These are phyloP conservation scores for Xiphophorus birchmanni DNA, from an alignment of 2,797 vertebrate genomes.

Conservation along the genomic window DNA sequence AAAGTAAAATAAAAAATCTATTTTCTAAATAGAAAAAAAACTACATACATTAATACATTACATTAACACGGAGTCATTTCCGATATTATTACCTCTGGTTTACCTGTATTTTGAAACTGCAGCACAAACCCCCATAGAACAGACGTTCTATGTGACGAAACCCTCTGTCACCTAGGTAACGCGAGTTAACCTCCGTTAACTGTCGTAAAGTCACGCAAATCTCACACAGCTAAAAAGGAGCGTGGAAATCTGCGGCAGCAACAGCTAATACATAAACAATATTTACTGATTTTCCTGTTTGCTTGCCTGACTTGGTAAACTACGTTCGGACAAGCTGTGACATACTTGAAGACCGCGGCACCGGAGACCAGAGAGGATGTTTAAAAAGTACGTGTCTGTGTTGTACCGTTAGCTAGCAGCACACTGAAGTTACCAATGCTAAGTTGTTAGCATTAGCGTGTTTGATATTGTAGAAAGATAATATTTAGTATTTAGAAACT, in stretches of 20 bases:
- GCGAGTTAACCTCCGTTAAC: background rate
- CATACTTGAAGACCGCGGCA: constrained; percentile 20
- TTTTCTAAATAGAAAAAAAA: background rate
- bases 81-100: background rate
- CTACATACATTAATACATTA: no score
- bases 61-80: background rate
- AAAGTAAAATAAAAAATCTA: background rate
- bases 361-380: constrained; percentile 75
- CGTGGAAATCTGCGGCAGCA: constrained; percentile 47
- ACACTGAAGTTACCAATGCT: constrained; percentile 51
- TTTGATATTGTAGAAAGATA: background rate
- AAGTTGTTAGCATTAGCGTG: constrained; percentile 25
- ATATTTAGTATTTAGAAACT: background rate
- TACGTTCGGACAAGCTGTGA: constrained; percentile 2
- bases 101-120: background rate
- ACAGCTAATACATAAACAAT: constrained; percentile 21
- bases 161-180: constrained; percentile 2
- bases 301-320: background rate
- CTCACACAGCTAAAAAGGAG: constrained; percentile 29
- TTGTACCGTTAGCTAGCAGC: constrained; percentile 29
- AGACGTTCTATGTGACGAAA: background rate
- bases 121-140: background rate
- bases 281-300: constrained; percentile 13
- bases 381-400: constrained; percentile 82
- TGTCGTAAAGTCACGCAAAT: constrained; percentile 60